phyloP scores from a whole-genome alignment of 2,113 vertebrate genomes.

The Tyto alba region DNA sequence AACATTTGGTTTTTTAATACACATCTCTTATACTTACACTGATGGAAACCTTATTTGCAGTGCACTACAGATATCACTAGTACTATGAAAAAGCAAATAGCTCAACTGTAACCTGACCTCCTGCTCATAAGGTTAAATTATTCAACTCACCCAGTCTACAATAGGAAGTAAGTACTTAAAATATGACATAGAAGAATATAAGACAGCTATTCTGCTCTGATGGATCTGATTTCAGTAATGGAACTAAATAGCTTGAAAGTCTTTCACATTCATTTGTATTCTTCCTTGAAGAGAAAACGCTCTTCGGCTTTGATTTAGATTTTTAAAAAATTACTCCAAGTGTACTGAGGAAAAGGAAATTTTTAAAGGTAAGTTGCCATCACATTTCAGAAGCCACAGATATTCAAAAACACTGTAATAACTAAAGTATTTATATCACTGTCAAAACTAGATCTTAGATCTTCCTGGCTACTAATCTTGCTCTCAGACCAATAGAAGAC shows the following conservation, averaged over 20 bases:
- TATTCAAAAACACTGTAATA: not conserved
- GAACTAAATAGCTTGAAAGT: not conserved
- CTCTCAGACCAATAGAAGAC: not conserved
- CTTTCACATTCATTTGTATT: not conserved
- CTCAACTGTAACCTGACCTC: not conserved
- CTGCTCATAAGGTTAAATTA: not conserved
- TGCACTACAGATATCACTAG: not conserved
- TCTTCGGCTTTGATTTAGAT: not conserved
- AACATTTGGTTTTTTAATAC: not conserved
- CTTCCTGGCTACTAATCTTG: not conserved
- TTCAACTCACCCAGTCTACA: not conserved
- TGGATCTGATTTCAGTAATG: not conserved
- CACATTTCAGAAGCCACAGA: not conserved
- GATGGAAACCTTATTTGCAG: not conserved
- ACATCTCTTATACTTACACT: not conserved
- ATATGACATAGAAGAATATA: not conserved
- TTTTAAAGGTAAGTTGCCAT: not conserved
- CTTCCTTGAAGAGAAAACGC: not conserved
- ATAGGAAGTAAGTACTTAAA: not conserved
- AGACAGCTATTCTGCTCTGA: not conserved
- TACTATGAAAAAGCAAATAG: not conserved
- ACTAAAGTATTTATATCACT: not conserved
- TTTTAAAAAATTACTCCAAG: not conserved
- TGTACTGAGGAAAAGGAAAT: not conserved
- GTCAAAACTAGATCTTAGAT: not conserved